Base-by-base conservation (phyloP, 2,888 invertebrate species). In the Drosophila pegasa region DNA sequence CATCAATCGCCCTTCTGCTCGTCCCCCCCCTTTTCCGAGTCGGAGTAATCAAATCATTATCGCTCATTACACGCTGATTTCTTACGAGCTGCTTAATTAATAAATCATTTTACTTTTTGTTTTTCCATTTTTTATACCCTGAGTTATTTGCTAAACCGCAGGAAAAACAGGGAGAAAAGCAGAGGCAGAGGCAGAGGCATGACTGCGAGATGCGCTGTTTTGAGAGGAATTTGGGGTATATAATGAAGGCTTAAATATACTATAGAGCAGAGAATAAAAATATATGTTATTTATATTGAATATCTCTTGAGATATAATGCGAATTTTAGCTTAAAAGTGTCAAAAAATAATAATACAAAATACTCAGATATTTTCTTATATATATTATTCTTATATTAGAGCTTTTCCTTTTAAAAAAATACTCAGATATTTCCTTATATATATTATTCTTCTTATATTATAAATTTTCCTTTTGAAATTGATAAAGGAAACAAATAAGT, bases 21-120 rank as follows among this genome's bases (percentile, higher is more conserved):
- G 14, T 14, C 16, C 9, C 1, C 16, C 10, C 18, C n/a, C 12
- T 16, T 62, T 77, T 75, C 72, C 61, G 67, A n/a, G 81, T 64
- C 66, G 64, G 64, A 85, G 80, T 84, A 84, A 87, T 82, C 87
- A 78, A 80, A 80, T 82, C 79, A 85, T 84, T 80, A 87, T 71
- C 81, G 61, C 79, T 84, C 75, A 84, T 87, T 87, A 80, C 87
- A 58, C 65, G 45, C 58, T 66, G 62, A 61, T 76, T 78, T 66
- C 55, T 58, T 50, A 22, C 58, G 58, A 72, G 68, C 71, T 75
- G 71, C 68, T 71, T 86, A 81, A 75, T 81, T 87, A 84, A 78
- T 77, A 69, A 84, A 80, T 67, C 82, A 84, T 75, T 87, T 68
- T 31, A 45, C 65, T 47, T 67, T 67, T 40, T 56, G 22, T 33